phyloP scores from a whole-genome alignment of 2,113 vertebrate species.

The Mystacornis crossleyi region DNA sequence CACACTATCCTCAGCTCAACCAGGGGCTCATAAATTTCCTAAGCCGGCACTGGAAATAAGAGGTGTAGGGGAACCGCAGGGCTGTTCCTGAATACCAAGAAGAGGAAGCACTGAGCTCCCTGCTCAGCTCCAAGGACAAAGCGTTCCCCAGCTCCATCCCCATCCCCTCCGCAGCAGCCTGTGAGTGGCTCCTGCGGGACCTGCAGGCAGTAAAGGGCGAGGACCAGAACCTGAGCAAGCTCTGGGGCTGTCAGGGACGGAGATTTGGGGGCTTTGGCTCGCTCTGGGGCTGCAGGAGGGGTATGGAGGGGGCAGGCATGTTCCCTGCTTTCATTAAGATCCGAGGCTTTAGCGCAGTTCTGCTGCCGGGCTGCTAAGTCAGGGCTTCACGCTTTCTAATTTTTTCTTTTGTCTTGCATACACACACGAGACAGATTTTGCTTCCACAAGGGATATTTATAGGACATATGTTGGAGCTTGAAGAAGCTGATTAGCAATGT shows the following conservation, averaged over 20 bases:
- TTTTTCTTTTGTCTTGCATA: conserved; percentile 54
- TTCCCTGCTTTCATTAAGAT: neutral
- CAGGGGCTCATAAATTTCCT: neutral
- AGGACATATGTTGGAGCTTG: conserved; percentile 54
- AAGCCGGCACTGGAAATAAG: neutral
- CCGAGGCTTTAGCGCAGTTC: neutral
- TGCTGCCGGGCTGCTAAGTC: conserved; percentile 32
- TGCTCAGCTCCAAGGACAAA: neutral
- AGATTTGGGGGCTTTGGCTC: rapidly evolving
- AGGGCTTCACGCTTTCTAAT: conserved; percentile 49
- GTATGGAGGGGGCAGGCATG: neutral
- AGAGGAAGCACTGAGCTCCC: neutral
- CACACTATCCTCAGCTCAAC: neutral
- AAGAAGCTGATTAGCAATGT: conserved; percentile 32
- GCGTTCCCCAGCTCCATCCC: neutral
- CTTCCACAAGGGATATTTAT: conserved; percentile 60
- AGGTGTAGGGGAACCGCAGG: neutral
- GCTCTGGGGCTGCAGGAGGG: neutral
- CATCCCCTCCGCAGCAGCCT: rapidly evolving
- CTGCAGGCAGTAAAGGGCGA: rapidly evolving
- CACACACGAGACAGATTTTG: conserved; percentile 43
- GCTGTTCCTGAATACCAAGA: neutral
- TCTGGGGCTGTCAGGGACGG: rapidly evolving
- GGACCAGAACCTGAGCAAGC: neutral
- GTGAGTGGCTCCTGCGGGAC: neutral